Conservation (phyloP, 2,888 invertebrate genomes). For the Deladenus siricidicola region DNA sequence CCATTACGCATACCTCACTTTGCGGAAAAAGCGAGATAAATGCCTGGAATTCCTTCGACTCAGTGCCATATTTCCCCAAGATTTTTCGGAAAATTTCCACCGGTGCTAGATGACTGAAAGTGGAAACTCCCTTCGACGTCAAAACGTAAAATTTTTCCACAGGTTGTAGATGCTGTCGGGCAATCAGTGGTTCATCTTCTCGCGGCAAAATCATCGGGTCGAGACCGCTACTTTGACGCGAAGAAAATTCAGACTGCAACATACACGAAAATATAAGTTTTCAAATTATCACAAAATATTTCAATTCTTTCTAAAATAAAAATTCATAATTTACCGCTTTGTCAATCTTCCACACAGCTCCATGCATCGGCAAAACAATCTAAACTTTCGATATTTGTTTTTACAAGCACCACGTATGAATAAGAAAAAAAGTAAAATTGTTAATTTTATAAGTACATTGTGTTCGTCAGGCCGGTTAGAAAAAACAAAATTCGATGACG, state of each 20-base stretch:
- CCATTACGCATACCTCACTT: conserved; percentile 78
- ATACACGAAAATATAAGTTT: too few species aligned
- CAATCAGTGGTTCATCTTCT: conserved; percentile 10
- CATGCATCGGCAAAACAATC: conserved; percentile 6
- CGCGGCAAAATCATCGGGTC: too few species aligned
- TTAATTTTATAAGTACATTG: conserved; percentile 8
- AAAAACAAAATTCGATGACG: conserved; percentile 20
- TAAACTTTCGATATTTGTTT: too few species aligned
- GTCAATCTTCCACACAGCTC: conserved; percentile 14
- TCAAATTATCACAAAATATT: too few species aligned
- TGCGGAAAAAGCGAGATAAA: conserved; percentile 31
- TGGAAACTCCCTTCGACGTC: conserved; percentile 65
- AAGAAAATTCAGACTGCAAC: too few species aligned
- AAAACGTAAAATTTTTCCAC: conserved; percentile 21
- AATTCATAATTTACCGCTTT: background rate
- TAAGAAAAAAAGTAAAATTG: conserved; percentile 1
- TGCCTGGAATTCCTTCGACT: conserved; percentile 29
- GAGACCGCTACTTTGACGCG: too few species aligned
- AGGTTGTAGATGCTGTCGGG: conserved; percentile 20
- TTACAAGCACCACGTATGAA: too few species aligned
- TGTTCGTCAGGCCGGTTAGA: conserved; percentile 12
- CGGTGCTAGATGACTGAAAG: conserved; percentile 74
- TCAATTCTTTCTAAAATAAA: background rate
- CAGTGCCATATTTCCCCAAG: conserved; percentile 20
- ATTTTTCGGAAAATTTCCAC: conserved; percentile 77